Conservation (phyloP, 2,113 vertebrate species). For the Oryzias melastigma region DNA sequence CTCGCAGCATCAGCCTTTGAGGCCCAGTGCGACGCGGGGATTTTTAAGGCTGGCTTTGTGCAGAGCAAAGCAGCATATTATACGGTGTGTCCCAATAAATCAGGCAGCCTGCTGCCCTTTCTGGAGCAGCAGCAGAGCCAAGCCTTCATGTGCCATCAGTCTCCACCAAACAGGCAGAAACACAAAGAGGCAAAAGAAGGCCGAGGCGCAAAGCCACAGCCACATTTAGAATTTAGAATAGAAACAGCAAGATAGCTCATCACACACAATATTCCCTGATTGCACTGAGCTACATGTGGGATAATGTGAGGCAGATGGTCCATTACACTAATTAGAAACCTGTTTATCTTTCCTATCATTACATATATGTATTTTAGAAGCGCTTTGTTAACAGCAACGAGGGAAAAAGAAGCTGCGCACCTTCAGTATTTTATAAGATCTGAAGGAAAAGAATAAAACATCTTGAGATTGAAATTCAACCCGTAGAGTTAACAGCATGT, state of each 20-base stretch:
- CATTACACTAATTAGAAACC: conserved; percentile 62
- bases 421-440: conserved; percentile 23
- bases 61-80: conserved; percentile 31
- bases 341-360: conserved; percentile 43
- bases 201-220: conserved; percentile 18
- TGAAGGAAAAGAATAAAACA: conserved; percentile 9
- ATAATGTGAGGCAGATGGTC: conserved; percentile 63
- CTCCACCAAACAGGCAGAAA: conserved; percentile 23
- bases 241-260: conserved; percentile 18
- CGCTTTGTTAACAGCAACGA: conserved; percentile 23
- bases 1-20: not conserved
- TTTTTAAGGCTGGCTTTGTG: conserved; percentile 41
- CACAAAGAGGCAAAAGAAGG: conserved; percentile 7
- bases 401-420: conserved; percentile 9
- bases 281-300: conserved; percentile 33
- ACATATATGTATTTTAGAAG: conserved; percentile 32
- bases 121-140: conserved; percentile 39
- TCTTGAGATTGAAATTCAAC: conserved; percentile 5
- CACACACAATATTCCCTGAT: conserved; percentile 39
- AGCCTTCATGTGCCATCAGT: conserved; percentile 42
- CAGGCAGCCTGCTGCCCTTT: conserved; percentile 40
- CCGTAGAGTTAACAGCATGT: conserved; percentile 7
- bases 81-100: conserved; percentile 44
- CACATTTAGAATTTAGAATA: conserved; percentile 24
- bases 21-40: conserved; percentile 16